Percentiles rank a stretch among this genome's conserved stretches.
These are phyloP conservation scores for Lepisosteus osseus DNA, from an alignment of 2,113 vertebrate species.

Conservation along the genomic window DNA sequence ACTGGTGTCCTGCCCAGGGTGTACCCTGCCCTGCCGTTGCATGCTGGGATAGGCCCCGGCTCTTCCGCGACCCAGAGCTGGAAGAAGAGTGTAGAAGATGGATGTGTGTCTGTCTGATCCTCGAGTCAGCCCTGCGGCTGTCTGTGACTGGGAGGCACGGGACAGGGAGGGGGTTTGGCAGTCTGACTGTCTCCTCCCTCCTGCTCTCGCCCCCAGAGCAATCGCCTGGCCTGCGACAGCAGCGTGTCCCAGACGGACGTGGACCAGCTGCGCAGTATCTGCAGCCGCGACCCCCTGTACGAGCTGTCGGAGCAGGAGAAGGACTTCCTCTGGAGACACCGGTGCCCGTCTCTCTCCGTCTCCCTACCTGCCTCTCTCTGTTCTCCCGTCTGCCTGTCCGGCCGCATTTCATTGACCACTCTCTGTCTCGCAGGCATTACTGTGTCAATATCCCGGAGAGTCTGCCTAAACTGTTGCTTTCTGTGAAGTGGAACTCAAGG, in stretches of 20 bases:
- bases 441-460: slow-evolving; percentile 73
- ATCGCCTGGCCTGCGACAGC: slow-evolving; percentile 67
- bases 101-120: not conserved
- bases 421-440: slow-evolving; percentile 58
- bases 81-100: not conserved
- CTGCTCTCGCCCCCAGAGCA: slow-evolving; percentile 49
- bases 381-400: not conserved
- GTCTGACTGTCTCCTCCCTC: not conserved
- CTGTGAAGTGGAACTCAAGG: slow-evolving; percentile 62
- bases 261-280: slow-evolving; percentile 64
- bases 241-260: slow-evolving; percentile 56
- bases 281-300: slow-evolving; percentile 66
- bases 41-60: no score
- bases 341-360: slow-evolving; percentile 28
- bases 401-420: not conserved
- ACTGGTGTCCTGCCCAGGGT: no score
- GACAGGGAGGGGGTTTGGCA: not conserved
- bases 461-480: slow-evolving; percentile 56
- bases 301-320: slow-evolving; percentile 76
- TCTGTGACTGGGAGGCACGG: no score
- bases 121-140: no score
- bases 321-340: slow-evolving; percentile 75
- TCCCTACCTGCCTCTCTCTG: slow-evolving; percentile 10
- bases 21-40: no score
- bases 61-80: no score